Evolutionary conservation across 1,140 invertebrate species (phyloP).

Genomic region (Drosophila cardini): DNA sequence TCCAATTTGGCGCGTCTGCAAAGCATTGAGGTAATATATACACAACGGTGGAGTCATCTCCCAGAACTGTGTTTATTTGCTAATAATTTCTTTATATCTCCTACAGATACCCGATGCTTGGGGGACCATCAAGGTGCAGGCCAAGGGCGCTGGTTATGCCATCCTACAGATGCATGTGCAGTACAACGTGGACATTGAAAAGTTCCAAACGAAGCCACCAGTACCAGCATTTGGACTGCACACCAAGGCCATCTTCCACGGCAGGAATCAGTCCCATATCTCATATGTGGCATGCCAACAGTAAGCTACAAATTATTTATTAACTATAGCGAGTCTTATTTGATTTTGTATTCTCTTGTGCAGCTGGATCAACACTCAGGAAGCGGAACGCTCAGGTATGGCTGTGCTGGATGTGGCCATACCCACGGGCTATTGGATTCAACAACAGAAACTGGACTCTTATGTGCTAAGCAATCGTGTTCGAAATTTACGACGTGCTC

Average conservation of each 20-base stretch:
- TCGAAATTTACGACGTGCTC: conserved; percentile 92
- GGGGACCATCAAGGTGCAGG: conserved; percentile 95
- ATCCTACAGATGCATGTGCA: conserved; percentile 97
- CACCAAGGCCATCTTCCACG: conserved; percentile 91
- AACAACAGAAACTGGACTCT: conserved; percentile 94
- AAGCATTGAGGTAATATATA: conserved; percentile 88
- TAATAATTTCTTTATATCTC: conserved; percentile 7
- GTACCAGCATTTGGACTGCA: conserved; percentile 90
- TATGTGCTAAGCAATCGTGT: conserved; percentile 92
- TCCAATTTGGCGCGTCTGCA: conserved; percentile 91
- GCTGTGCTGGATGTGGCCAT: conserved; percentile 95
- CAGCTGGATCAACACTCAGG: conserved; percentile 92
- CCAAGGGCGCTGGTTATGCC: conserved; percentile 95
- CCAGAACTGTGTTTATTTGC: neutral
- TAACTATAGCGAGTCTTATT: neutral
- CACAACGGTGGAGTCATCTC: no score
- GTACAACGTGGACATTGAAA: conserved; percentile 96
- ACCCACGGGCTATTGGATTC: conserved; percentile 97
- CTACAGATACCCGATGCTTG: conserved; percentile 94
- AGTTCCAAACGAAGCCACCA: conserved; percentile 94
- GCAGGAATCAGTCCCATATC: conserved; percentile 97
- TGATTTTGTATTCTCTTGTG: conserved; percentile 34
- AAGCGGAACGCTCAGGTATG: conserved; percentile 94
- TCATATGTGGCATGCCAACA: conserved; percentile 92
- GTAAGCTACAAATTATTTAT: conserved; percentile 84